Evolutionary conservation across 1,140 invertebrate species (phyloP).

Genomic region (Samia ricini): DNA sequence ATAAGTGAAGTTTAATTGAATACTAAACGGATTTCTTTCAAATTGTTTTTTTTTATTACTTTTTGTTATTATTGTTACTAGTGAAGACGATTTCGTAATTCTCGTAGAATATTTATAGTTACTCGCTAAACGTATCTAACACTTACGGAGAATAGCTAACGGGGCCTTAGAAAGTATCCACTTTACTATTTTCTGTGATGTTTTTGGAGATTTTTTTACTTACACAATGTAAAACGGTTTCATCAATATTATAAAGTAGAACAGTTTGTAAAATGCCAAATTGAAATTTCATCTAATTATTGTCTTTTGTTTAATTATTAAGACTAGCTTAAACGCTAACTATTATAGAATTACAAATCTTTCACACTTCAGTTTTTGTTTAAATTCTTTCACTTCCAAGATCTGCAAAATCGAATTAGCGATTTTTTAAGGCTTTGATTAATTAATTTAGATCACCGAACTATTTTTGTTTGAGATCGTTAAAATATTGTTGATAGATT

Average conservation of each 20-base stretch:
- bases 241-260: slow-evolving; percentile 19
- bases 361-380: too few species aligned
- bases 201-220: slow-evolving; percentile 20
- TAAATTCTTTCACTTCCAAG: too few species aligned
- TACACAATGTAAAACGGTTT: slow-evolving; percentile 23
- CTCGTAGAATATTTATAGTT: slow-evolving; percentile 22
- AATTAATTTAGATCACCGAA: too few species aligned
- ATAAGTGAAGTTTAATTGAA: slow-evolving; percentile 67
- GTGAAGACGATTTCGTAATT: slow-evolving; percentile 25
- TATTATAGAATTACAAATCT: too few species aligned
- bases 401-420: too few species aligned
- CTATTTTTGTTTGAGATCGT: too few species aligned
- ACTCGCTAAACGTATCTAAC: slow-evolving; percentile 27
- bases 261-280: not conserved
- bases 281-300: not conserved
- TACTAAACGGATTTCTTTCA: slow-evolving; percentile 40
- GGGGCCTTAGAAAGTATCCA: slow-evolving; percentile 26
- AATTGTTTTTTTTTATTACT: slow-evolving; percentile 31
- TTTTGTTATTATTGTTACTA: slow-evolving; percentile 8
- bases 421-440: too few species aligned
- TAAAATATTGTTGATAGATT: too few species aligned
- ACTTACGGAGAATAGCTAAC: slow-evolving; percentile 29
- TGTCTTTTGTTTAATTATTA: not conserved
- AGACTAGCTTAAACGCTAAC: too few species aligned
- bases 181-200: slow-evolving; percentile 25